Percentiles rank a stretch among this genome's conserved stretches.
Conservation (phyloP, 2,797 vertebrate species). For the Hemitrygon akajei region DNA sequence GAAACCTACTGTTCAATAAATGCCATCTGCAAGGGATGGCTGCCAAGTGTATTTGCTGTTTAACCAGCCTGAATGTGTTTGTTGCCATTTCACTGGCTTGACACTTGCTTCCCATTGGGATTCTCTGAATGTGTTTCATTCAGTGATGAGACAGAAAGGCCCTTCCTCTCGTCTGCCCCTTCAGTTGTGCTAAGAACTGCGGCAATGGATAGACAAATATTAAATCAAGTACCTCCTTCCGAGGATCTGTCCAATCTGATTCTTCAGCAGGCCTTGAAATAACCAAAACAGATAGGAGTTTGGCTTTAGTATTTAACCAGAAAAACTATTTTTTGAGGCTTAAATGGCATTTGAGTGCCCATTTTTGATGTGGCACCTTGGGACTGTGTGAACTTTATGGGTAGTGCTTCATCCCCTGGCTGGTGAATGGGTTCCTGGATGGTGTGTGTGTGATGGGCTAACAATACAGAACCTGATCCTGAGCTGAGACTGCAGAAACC, state of each 20-base stretch:
- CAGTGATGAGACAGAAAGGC: background rate
- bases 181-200: too few relatives aligned
- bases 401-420: background rate
- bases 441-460: too few relatives aligned
- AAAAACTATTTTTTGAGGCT: background rate
- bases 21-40: background rate
- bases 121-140: background rate
- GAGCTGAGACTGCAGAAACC: too few relatives aligned
- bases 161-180: too few relatives aligned
- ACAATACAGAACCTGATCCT: background rate
- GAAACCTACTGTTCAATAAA: background rate
- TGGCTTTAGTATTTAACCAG: background rate
- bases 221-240: background rate
- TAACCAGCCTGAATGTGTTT: background rate
- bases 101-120: background rate
- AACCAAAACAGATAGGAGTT: background rate
- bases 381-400: too few relatives aligned
- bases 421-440: background rate
- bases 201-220: background rate
- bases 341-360: background rate
- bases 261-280: background rate
- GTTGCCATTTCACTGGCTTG: background rate
- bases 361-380: too few relatives aligned
- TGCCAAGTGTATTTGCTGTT: background rate
- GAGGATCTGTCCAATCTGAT: too few relatives aligned